Percentiles rank a stretch among this genome's conserved stretches.
Conservation (phyloP, 2,113 vertebrate genomes). For the Tricholaema leucomelas region DNA sequence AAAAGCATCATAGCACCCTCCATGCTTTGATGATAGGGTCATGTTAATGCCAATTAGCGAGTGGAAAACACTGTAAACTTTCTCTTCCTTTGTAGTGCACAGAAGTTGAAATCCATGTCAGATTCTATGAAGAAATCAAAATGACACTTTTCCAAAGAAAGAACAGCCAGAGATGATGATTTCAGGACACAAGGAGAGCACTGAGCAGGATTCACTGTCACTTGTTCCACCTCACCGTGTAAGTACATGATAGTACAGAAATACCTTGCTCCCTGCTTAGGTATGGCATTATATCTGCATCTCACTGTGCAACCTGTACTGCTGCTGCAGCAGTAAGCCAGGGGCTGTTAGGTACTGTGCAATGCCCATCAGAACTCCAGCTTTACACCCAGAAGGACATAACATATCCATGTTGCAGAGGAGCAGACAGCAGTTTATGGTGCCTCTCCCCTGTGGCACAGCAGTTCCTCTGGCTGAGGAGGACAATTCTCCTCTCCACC, state of each 20-base stretch:
- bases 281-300: not conserved
- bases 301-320: not conserved
- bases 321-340: not conserved
- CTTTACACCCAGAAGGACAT: not conserved
- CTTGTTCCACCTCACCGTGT: not conserved
- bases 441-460: not conserved
- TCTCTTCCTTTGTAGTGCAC: not conserved
- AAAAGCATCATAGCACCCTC: not conserved
- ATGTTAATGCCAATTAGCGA: not conserved
- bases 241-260: not conserved
- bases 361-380: not conserved
- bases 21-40: not conserved
- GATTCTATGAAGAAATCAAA: not conserved
- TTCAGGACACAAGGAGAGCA: not conserved
- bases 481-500: accelerated
- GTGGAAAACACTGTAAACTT: not conserved
- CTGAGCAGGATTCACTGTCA: not conserved
- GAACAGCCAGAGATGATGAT: not conserved
- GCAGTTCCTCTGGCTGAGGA: not conserved
- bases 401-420: not conserved
- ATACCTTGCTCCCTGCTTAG: not conserved
- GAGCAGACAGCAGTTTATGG: not conserved
- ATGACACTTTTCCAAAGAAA: not conserved
- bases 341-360: no score
- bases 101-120: not conserved